These are phyloP conservation scores for Hyphantria cunea DNA, from an alignment of 1,140 invertebrate genomes.

Conservation along the genomic window DNA sequence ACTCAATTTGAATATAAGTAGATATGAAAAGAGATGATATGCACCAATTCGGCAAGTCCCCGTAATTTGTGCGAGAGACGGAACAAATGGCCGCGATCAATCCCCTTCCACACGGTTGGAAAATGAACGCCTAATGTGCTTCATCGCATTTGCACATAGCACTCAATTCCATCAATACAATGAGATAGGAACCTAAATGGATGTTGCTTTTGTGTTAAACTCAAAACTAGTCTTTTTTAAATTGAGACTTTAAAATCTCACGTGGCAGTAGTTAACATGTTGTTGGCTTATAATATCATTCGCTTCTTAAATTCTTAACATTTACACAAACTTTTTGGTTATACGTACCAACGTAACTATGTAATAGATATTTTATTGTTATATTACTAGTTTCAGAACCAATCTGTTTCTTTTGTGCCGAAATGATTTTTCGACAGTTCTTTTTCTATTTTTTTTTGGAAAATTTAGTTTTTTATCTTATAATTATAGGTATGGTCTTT, in stretches of 20 bases:
- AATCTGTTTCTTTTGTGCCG: too few species aligned
- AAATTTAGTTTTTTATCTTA: too few species aligned
- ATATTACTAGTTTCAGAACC: too few species aligned
- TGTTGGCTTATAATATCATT: too few species aligned
- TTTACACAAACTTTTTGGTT: not conserved
- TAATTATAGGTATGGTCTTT: too few species aligned
- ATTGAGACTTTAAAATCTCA: too few species aligned
- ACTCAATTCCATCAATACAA: conserved; percentile 56
- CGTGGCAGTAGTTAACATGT: too few species aligned
- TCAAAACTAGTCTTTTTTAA: not conserved
- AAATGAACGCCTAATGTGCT: conserved; percentile 67
- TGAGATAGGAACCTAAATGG: conserved; percentile 14
- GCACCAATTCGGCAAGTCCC: conserved; percentile 9
- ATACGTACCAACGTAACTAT: too few species aligned
- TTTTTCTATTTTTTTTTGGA: too few species aligned
- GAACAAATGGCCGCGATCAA: conserved; percentile 64
- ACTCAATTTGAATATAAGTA: conserved; percentile 28
- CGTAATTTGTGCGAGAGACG: conserved; percentile 30
- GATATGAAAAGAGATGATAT: conserved; percentile 24
- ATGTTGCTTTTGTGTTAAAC: not conserved
- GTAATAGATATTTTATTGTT: too few species aligned
- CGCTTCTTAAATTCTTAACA: too few species aligned
- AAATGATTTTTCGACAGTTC: too few species aligned
- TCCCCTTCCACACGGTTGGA: conserved; percentile 40
- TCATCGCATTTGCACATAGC: conserved; percentile 72